Conservation (phyloP, 2,113 vertebrate genomes). For the Sander vitreus region DNA sequence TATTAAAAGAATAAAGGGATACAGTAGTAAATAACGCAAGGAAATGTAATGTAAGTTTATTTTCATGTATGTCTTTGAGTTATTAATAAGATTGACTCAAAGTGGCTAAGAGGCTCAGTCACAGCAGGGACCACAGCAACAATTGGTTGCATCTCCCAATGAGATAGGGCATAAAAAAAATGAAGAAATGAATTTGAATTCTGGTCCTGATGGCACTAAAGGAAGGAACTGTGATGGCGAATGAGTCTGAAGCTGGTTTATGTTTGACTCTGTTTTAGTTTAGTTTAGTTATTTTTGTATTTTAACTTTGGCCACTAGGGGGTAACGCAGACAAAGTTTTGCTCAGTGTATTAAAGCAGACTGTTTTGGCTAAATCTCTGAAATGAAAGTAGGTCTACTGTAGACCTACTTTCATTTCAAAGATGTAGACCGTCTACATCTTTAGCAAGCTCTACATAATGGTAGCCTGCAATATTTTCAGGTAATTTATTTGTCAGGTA, state of each 20-base stretch:
- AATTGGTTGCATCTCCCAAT: neutral
- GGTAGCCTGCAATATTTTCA: neutral
- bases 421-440: no score
- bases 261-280: neutral
- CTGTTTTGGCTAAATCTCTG: neutral
- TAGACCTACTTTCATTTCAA: no score
- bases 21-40: no score
- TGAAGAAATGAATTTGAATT: neutral
- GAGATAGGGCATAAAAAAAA: neutral
- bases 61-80: no score
- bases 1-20: no score
- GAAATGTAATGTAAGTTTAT: no score
- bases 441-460: neutral
- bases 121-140: no score
- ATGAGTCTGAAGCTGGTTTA: neutral
- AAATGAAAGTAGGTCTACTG: neutral
- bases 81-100: no score
- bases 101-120: no score
- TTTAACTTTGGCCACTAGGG: slow-evolving; percentile 35
- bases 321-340: slow-evolving; percentile 34
- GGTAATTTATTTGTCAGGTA: neutral
- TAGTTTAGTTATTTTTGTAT: neutral
- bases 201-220: neutral
- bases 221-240: neutral
- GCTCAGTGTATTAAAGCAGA: neutral